Evolutionary conservation across 2,113 vertebrate genomes (phyloP).

Genomic region (Rafetus swinhoei): DNA sequence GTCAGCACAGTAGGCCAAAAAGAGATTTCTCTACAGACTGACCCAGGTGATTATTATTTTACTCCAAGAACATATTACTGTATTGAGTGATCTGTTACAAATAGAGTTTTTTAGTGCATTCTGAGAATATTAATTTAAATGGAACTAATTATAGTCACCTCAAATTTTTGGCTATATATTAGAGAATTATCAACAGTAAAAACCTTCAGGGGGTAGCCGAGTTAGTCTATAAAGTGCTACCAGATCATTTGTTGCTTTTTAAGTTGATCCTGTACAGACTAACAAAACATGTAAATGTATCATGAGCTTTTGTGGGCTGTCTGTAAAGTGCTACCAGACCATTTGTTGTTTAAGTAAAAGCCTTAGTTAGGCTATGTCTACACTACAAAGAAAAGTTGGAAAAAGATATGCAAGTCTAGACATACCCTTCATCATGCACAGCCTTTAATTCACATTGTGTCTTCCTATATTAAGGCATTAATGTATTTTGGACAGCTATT

Average conservation of each 20-base stretch:
- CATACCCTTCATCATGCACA: background rate
- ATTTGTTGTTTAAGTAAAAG: too few species aligned
- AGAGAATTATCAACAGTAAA: background rate
- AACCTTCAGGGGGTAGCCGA: background rate
- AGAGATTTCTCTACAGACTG: background rate
- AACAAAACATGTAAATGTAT: too few species aligned
- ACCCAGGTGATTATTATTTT: background rate
- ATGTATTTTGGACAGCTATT: fast-evolving
- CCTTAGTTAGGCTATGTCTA: too few species aligned
- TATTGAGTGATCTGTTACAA: background rate
- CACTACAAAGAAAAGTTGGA: too few species aligned
- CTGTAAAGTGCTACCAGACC: too few species aligned
- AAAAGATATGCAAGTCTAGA: too few species aligned
- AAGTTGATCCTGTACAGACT: too few species aligned
- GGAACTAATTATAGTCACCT: background rate
- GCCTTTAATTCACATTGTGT: background rate
- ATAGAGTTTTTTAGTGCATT: background rate
- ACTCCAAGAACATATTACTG: background rate
- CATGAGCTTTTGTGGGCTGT: too few species aligned
- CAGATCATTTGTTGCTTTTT: too few species aligned
- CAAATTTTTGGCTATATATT: background rate
- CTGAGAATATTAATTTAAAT: background rate
- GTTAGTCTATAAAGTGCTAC: too few species aligned
- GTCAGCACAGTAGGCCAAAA: background rate
- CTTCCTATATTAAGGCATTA: background rate